Evolutionary conservation across 2,797 vertebrate genomes (phyloP), one percentile per base, ranked within the genome.

Genomic region (Buceros bicornis): DNA sequence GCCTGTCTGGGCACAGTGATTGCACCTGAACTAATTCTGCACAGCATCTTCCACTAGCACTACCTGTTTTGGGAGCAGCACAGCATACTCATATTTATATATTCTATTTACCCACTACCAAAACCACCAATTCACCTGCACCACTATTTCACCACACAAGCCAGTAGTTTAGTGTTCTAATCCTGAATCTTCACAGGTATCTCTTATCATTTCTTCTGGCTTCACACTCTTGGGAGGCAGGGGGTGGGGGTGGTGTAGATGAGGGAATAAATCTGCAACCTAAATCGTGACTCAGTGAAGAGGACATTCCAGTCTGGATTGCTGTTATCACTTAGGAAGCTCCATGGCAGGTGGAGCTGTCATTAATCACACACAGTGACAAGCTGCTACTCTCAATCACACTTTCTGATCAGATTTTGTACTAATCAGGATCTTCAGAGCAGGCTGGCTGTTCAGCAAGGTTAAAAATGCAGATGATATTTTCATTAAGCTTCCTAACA

Each of bases 321-420:
- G 96, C 97, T 91, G 87, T 82, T 88, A 74, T 90, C 65, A 40
- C 84, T 83, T 83, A 53, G 66, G 86, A 95, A 95, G 96, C 82
- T 45, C 26, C 28, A 61, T 28, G 60, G 95, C 98, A 97, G 94
- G 97, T 96, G 97, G 95, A 91, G 90, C 81, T 82, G 93, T 96
- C 97, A 97, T 94, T 97, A 97, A 97, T 97, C 95, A 91, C 94
- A 93, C 82, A 90, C 69, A 40, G 92, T 31, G 93, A 97, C 92
- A 97, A 96, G 83, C 97, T 95, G 96, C 79, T 56, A 89, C 26
- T 93, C 92, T 96, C 95, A 93, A 87, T 96, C 93, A 87, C 50
- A 28, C 69, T 95, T 97, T 96, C 86, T 89, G 97, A 98, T 95
- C 97, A 79, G 97, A 96, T 97, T 97, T 95, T 96, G 82, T 92